A percentile compares a stretch with the other conserved stretches of the same genome.
phyloP scores from a whole-genome alignment of 2,888 invertebrate genomes.

The Aspidiotus destructor region DNA sequence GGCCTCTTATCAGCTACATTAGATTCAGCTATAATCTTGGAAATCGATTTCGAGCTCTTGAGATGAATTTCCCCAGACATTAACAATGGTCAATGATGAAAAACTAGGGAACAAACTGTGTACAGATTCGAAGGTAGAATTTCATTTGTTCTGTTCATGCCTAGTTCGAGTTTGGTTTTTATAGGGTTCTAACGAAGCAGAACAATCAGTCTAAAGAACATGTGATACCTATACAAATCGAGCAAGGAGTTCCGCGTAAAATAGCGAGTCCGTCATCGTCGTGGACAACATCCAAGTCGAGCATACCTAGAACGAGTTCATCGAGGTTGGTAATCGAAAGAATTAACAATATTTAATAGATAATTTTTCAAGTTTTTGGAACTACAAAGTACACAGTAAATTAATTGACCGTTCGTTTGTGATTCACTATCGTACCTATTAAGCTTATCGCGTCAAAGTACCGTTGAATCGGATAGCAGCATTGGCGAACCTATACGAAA shows the following conservation, averaged over 20 bases:
- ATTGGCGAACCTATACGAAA: constrained; percentile 67
- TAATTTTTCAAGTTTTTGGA: constrained; percentile 19
- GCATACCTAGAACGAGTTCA: constrained; percentile 31
- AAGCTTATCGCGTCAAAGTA: constrained; percentile 53
- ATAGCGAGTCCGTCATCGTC: constrained; percentile 40
- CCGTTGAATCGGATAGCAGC: constrained; percentile 58
- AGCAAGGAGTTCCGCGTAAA: constrained; percentile 42
- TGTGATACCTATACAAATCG: constrained; percentile 56
- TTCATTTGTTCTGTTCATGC: no score
- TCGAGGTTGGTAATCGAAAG: constrained; percentile 13
- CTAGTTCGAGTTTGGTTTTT: not conserved
- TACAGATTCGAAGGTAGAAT: no score
- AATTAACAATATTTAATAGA: constrained; percentile 2
- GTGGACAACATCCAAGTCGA: constrained; percentile 29
- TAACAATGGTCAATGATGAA: no score
- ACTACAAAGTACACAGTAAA: no score
- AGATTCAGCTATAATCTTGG: no score
- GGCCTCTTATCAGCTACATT: no score
- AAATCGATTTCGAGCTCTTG: no score
- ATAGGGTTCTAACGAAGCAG: constrained; percentile 44
- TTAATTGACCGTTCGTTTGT: not conserved
- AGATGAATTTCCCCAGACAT: no score
- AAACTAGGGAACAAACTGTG: no score
- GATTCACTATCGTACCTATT: constrained; percentile 38
- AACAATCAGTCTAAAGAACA: constrained; percentile 48